Conservation (phyloP, 2,113 vertebrate species). For the Spermophilus dauricus region DNA sequence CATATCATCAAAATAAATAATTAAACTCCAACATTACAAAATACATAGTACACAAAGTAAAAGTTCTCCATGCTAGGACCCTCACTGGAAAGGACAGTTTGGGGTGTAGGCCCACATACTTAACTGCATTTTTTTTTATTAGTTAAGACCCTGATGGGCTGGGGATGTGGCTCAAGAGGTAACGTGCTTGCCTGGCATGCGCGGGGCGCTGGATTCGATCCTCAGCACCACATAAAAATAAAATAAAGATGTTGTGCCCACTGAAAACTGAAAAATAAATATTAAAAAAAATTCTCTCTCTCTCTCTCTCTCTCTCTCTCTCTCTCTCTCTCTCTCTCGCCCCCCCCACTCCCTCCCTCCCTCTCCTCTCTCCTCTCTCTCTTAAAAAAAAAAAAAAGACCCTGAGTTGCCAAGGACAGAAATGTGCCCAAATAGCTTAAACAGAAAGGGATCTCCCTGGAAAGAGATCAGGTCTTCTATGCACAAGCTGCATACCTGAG, state of each 20-base stretch:
- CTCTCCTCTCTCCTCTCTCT: no score
- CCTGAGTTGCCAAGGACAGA: background rate
- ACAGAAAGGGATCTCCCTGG: background rate
- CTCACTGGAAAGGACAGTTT: background rate
- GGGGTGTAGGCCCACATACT: background rate
- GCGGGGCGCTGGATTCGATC: no score
- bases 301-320: no score
- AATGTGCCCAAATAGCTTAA: background rate
- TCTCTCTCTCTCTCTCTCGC: rapidly evolving
- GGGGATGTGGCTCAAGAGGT: no score
- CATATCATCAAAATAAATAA: background rate
- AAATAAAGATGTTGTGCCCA: no score
- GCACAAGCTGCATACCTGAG: rapidly evolving
- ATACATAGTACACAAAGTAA: background rate
- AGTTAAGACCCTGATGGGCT: no score
- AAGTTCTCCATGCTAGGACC: background rate
- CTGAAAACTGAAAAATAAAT: no score
- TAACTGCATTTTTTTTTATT: background rate
- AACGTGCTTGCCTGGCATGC: no score
- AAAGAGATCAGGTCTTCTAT: background rate
- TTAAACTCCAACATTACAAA: background rate
- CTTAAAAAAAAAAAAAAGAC: no score
- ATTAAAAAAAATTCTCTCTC: no score
- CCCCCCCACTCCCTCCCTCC: no score
- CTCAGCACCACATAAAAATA: no score